These are phyloP conservation scores for Rissa tridactyla DNA, from an alignment of 2,113 vertebrate genomes.

Conservation along the genomic window DNA sequence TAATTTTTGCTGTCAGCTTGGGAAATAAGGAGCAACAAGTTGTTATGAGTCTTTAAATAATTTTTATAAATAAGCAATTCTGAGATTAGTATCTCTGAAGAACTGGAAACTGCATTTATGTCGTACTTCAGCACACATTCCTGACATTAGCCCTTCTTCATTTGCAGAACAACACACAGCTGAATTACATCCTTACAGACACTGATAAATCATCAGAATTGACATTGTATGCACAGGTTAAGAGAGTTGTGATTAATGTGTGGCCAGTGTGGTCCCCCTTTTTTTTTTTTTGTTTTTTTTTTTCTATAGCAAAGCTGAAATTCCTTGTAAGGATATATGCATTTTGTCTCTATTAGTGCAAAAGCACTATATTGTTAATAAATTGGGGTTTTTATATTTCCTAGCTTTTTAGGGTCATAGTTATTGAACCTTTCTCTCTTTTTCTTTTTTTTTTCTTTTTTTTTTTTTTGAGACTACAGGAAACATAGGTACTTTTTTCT, in stretches of 20 bases:
- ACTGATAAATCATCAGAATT: neutral
- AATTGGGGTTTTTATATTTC: neutral
- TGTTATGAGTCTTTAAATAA: neutral
- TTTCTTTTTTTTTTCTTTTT: neutral
- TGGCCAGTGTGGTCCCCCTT: neutral
- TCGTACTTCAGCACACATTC: neutral
- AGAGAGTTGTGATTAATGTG: neutral
- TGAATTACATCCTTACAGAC: neutral
- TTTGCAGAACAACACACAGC: neutral
- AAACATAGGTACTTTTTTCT: fast-evolving
- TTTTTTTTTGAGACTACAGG: neutral
- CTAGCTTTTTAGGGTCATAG: neutral
- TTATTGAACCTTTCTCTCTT: neutral
- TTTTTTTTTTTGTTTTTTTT: too few relatives aligned
- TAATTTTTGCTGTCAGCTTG: neutral
- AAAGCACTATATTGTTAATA: neutral
- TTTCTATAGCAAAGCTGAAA: neutral
- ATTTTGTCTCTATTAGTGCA: neutral
- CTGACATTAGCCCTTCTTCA: neutral
- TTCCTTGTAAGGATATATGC: neutral
- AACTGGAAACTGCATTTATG: neutral
- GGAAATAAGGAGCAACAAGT: neutral
- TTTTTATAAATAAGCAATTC: constrained; percentile 27
- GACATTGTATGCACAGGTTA: neutral
- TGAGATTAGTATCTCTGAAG: neutral